Percentiles rank a stretch among this genome's conserved stretches.
Conservation (phyloP, 2,888 invertebrate species). For the Acanthopleura granulata region DNA sequence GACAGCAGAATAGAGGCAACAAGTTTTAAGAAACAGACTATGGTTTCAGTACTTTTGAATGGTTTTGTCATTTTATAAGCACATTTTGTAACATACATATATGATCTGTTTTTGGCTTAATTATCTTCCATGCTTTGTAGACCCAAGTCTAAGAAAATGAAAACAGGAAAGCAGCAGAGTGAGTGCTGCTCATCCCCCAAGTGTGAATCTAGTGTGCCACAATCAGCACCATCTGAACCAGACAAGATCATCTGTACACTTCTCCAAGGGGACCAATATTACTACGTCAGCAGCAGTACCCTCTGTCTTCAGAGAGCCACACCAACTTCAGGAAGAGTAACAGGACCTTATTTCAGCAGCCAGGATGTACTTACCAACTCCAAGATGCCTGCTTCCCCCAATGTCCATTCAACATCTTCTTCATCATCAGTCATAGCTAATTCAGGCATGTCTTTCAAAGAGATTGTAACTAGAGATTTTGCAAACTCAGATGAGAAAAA, state of each 20-base stretch:
- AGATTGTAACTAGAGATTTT: not conserved
- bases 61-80: too few species aligned
- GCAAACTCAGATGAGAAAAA: not conserved
- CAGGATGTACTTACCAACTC: not conserved
- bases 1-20: too few species aligned
- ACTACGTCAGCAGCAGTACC: not conserved
- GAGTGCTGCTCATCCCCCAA: too few species aligned
- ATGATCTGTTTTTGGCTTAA: too few species aligned
- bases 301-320: slow-evolving; percentile 1
- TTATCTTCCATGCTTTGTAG: too few species aligned
- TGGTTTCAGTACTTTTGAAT: too few species aligned
- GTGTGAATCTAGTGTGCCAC: too few species aligned
- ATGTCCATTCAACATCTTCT: not conserved
- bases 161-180: too few species aligned
- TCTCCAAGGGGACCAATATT: slow-evolving; percentile 1
- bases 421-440: not conserved
- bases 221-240: not conserved
- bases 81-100: too few species aligned
- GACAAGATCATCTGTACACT: slow-evolving; percentile 3
- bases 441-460: not conserved
- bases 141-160: too few species aligned
- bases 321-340: not conserved
- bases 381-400: not conserved
- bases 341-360: not conserved
- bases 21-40: too few species aligned